Evolutionary conservation across 2,797 vertebrate genomes (phyloP), one percentile per base, ranked within the genome.

Genomic region (Sebastes oblongus): DNA sequence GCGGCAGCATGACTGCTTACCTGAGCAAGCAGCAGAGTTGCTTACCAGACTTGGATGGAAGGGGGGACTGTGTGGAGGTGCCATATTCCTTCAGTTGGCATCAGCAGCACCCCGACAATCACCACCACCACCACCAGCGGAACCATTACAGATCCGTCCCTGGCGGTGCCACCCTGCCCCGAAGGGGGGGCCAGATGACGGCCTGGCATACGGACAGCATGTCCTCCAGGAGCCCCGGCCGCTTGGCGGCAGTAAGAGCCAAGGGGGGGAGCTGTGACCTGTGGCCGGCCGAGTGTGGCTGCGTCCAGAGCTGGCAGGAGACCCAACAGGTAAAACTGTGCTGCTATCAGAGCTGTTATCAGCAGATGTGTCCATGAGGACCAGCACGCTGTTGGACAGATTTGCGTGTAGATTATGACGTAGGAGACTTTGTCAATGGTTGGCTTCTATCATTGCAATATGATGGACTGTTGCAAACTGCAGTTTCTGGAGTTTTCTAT

Each of bases 21-120:
- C 95, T 97, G 75, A 93, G 91, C 87, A 91, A 95, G 86, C 96
- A 96, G 93, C 97, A 92, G 85, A 93, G 95, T 92, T 96, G 96
- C 88, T 93, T 93, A 92, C 77, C 91, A 46, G 97, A 94, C 75
- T 84, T 93, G 7, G 95, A 95, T 55, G 94, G 93, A 50, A 78
- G 91, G 82, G 93, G 60, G 0, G 84, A 70, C 77, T 59, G 65
- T 70, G 72, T 88, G 62, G 96, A 97, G 71, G 81, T 80, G 54
- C 95, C 67, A 22, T 97, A 95, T 73, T 89, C 96, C 65, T 96
- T 95, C 88, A 94, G 86, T 73, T 96, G 96, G 96, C 96, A 96
- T 70, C 95, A 93, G 59, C 94, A 91, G 13, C 73, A 95, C 14
- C 92, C 81, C 39, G 74, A 90, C 10, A 94, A 82, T 75, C 94